phyloP scores from a whole-genome alignment of 2,888 invertebrate species.

The Drosophila gaucha region DNA sequence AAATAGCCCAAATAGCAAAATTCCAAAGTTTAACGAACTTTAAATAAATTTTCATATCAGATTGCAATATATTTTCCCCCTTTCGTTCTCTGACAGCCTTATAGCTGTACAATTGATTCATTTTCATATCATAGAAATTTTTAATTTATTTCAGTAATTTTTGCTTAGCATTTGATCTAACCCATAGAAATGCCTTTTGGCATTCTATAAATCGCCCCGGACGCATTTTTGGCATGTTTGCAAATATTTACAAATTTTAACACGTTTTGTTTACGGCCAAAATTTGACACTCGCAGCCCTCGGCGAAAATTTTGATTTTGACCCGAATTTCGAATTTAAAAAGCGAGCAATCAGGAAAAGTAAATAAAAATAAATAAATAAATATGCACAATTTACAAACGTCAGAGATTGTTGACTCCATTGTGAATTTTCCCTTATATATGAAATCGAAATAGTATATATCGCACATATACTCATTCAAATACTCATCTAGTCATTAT shows the following conservation, averaged over 20 bases:
- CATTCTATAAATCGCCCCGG: conserved; percentile 27
- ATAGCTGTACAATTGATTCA: not conserved
- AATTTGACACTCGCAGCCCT: conserved; percentile 46
- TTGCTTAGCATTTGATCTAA: conserved; percentile 21
- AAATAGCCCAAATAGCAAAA: not conserved
- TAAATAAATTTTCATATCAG: not conserved
- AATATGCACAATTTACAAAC: conserved; percentile 9
- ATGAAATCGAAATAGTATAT: not conserved
- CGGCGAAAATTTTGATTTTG: conserved; percentile 37
- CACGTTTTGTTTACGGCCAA: conserved; percentile 62
- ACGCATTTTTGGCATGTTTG: conserved; percentile 36
- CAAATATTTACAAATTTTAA: conserved; percentile 65
- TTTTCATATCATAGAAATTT: conserved; percentile 7
- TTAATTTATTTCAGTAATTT: conserved; percentile 12
- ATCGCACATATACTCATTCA: not conserved
- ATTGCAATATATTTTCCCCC: conserved; percentile 4
- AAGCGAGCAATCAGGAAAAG: conserved; percentile 12
- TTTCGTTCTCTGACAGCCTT: not conserved
- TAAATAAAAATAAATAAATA: conserved; percentile 16
- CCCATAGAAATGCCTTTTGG: conserved; percentile 15
- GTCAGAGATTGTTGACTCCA: not conserved
- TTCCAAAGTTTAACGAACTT: too few species aligned
- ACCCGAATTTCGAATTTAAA: conserved; percentile 29
- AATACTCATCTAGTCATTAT: not conserved
- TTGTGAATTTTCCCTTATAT: not conserved